These are phyloP conservation scores for Branchipolynoe longqiensis DNA, from an alignment of 2,888 invertebrate species.

Conservation along the genomic window DNA sequence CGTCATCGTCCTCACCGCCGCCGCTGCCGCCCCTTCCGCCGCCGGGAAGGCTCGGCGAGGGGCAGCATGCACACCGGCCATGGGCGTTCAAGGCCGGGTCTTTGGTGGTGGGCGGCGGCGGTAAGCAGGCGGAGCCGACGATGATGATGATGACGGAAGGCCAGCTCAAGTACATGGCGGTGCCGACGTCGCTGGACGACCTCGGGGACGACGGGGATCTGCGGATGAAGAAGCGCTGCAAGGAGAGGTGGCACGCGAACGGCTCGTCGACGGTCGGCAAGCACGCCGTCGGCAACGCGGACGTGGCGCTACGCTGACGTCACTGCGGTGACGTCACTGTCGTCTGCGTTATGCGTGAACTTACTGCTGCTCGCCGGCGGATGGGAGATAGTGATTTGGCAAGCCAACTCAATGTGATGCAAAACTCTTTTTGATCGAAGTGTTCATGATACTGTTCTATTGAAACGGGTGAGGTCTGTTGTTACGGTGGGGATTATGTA, in stretches of 20 bases:
- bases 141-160: neutral
- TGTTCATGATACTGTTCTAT: too few relatives aligned
- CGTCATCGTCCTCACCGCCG: neutral
- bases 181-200: slow-evolving; percentile 57
- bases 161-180: slow-evolving; percentile 24
- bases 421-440: too few relatives aligned
- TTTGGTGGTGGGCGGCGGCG: neutral
- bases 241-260: slow-evolving; percentile 61
- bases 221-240: slow-evolving; percentile 63
- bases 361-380: too few relatives aligned
- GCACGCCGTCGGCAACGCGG: slow-evolving; percentile 42
- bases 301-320: slow-evolving; percentile 25
- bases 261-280: slow-evolving; percentile 31
- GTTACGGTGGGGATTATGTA: too few relatives aligned
- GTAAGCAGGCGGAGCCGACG: neutral
- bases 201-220: slow-evolving; percentile 63
- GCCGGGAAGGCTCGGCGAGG: too few relatives aligned
- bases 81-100: too few relatives aligned
- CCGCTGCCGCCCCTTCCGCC: too few relatives aligned
- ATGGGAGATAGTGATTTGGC: too few relatives aligned
- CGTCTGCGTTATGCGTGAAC: too few relatives aligned
- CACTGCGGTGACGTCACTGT: too few relatives aligned
- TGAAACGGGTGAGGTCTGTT: too few relatives aligned
- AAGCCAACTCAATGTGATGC: slow-evolving; percentile 2
- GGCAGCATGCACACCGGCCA: too few relatives aligned